These are phyloP conservation scores for Strigamia crassipes DNA, from an alignment of 2,888 invertebrate genomes.

Conservation along the genomic window DNA sequence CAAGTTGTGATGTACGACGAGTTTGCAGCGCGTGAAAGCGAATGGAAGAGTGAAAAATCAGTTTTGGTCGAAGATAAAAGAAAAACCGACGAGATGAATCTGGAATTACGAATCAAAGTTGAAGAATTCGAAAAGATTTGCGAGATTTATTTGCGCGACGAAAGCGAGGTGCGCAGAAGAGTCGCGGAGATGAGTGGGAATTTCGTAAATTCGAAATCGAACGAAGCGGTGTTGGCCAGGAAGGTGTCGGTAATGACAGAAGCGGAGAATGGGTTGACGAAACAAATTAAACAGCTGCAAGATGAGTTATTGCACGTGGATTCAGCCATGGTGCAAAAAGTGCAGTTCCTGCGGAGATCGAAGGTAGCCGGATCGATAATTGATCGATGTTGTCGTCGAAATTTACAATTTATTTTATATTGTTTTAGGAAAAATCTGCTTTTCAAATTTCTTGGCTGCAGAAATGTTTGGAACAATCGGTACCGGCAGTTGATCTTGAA, in stretches of 20 bases:
- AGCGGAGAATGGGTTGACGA: not conserved
- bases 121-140: not conserved
- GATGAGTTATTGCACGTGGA: not conserved
- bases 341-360: not conserved
- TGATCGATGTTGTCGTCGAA: too few relatives aligned
- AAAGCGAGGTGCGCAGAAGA: constrained; percentile 17
- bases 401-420: too few relatives aligned
- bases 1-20: not conserved
- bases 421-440: not conserved
- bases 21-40: not conserved
- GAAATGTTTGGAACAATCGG: not conserved
- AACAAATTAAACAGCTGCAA: not conserved
- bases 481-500: not conserved
- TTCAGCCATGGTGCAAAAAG: not conserved
- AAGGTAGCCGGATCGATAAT: too few relatives aligned
- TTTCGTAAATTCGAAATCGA: not conserved
- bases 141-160: not conserved
- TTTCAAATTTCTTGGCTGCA: not conserved
- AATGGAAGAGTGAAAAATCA: not conserved
- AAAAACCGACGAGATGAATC: not conserved
- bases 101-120: not conserved
- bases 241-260: not conserved
- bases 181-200: constrained; percentile 3
- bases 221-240: not conserved
- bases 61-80: not conserved